Base-by-base conservation (phyloP, 2,888 invertebrate species). In the Scaptomyza polygonia region DNA sequence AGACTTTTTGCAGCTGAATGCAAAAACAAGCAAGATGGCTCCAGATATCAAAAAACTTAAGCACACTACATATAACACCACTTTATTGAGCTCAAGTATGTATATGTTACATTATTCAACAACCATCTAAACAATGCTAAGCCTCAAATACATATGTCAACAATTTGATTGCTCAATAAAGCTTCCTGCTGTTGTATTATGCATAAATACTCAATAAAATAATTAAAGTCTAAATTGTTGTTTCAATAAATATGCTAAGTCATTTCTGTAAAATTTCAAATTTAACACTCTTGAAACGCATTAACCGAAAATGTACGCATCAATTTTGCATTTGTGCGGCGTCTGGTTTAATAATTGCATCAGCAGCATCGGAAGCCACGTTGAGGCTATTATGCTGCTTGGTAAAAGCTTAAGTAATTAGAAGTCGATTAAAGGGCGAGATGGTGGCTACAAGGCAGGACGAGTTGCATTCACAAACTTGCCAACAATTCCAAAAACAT, bases 371-470 rank as follows among this genome's bases (percentile, higher is more conserved):
- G 62, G 62, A 53, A 53, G 65, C 82, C 81, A 74, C 63, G 57
- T 58, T 67, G 64, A 49, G 63, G 70, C 77, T 58, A 72, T 86
- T 84, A 75, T 69, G 66, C 67, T 65, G 77, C 57, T 74, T 68
- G 72, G 75, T 51, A 68, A 52, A 14, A 66, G 82, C 87, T 87
- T 74, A 79, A 82, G 87, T 72, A 84, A 84, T 87, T 87, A 84
- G 86, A 82, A 87, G 75, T 84, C 87, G 88, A 84, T 87, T 84
- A 85, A 63, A 69, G 69, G 58, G 58, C 47, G 58, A 66, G 61
- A 45, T 42, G 61, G 27, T 34, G 57, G 36, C 9, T 40, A 45
- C 47, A 7, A 21, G 49, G 21, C 30, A 36, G 27, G 16, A 8
- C 29, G 43, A 34, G 44, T 16, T 40, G 55, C 65, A 45, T 76